phyloP scores from a whole-genome alignment of 2,797 vertebrate genomes.

The Eleutherodactylus coqui region DNA sequence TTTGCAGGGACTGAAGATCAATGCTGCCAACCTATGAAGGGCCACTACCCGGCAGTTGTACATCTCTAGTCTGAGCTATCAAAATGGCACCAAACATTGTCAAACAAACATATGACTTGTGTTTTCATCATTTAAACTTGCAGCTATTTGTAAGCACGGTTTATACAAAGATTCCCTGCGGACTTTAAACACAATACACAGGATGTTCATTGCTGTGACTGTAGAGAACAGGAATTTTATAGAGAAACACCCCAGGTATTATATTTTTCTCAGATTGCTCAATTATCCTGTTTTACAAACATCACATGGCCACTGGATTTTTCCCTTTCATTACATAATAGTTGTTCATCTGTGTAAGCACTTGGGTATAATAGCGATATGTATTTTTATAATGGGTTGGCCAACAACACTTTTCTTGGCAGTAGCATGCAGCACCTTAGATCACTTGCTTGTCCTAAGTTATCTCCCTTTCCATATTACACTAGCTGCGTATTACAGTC shows the following conservation, averaged over 20 bases:
- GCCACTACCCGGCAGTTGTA: background rate
- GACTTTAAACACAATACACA: conserved; percentile 51
- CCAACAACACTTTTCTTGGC: background rate
- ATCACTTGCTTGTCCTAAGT: background rate
- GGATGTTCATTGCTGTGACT: conserved; percentile 39
- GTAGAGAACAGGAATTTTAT: conserved; percentile 33
- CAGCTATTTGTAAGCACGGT: conserved; percentile 30
- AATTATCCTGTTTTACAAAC: conserved; percentile 1
- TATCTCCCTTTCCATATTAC: background rate
- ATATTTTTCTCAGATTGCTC: conserved; percentile 4
- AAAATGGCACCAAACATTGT: background rate
- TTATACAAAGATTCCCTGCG: conserved; percentile 8
- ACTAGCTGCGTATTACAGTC: background rate
- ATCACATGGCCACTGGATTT: background rate
- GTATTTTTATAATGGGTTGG: background rate
- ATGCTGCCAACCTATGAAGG: background rate
- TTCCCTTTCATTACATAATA: conserved; percentile 9
- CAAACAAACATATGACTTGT: background rate
- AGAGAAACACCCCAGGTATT: conserved; percentile 31
- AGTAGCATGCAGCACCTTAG: background rate
- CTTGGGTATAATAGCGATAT: background rate
- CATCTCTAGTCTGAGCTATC: background rate
- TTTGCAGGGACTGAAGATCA: too few relatives aligned
- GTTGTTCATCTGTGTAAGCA: background rate
- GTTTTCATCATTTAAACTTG: background rate